phyloP scores from a whole-genome alignment of 2,888 invertebrate species.

The Brachylomia viminalis region DNA sequence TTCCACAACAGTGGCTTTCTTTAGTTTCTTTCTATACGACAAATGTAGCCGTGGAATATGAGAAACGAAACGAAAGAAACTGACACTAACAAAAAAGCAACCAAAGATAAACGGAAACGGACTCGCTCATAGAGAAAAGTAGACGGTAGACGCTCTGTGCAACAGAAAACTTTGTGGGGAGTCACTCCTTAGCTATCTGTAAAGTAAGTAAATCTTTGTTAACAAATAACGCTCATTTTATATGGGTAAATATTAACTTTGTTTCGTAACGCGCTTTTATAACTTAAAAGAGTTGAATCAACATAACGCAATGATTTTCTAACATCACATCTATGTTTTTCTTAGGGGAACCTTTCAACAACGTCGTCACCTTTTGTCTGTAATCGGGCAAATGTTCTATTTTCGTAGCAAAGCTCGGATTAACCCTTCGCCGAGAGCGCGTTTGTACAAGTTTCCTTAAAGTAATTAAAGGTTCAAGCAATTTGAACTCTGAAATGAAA shows the following conservation, averaged over 20 bases:
- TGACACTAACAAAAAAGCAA: slow-evolving; percentile 84
- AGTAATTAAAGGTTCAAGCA: slow-evolving; percentile 86
- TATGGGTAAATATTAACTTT: slow-evolving; percentile 1
- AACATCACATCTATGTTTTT: slow-evolving; percentile 27
- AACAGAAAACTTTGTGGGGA: slow-evolving; percentile 85
- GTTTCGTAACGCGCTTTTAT: neutral
- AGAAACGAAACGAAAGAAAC: slow-evolving; percentile 85
- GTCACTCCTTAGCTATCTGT: slow-evolving; percentile 79
- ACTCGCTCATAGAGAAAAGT: slow-evolving; percentile 87
- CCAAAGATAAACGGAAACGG: slow-evolving; percentile 89
- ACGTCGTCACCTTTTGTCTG: slow-evolving; percentile 71
- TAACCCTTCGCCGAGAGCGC: slow-evolving; percentile 79
- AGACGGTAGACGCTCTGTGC: slow-evolving; percentile 78
- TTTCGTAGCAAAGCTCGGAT: slow-evolving; percentile 82
- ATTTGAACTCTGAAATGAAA: slow-evolving; percentile 83
- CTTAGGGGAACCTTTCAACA: slow-evolving; percentile 52
- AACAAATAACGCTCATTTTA: slow-evolving; percentile 68
- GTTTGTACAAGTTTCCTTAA: slow-evolving; percentile 84
- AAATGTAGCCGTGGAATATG: slow-evolving; percentile 84
- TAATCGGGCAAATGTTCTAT: slow-evolving; percentile 82
- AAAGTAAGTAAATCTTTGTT: slow-evolving; percentile 76
- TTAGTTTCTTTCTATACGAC: slow-evolving; percentile 76
- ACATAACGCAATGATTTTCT: slow-evolving; percentile 23
- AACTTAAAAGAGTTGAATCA: neutral
- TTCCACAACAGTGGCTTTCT: slow-evolving; percentile 63